Base-by-base conservation (phyloP, 2,888 invertebrate species). In the Tiphia femorata region DNA sequence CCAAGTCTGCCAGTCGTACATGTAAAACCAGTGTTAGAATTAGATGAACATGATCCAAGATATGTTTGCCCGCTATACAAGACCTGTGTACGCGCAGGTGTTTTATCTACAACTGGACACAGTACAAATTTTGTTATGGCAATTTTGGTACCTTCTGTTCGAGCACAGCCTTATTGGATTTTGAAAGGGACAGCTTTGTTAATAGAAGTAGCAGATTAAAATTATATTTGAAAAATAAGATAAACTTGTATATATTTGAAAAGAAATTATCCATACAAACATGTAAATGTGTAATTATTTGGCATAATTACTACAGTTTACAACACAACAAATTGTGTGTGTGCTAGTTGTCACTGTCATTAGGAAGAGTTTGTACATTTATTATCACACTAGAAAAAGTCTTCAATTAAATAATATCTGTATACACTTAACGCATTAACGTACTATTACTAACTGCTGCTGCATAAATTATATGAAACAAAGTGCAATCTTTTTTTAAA, bases 71-170 rank as follows among this genome's bases (percentile, higher is more conserved):
- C 96, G 0, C 84, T 96, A 10, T 96, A 96, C 84, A 96, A 96
- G 85, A 96, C 96, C 0, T 91, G 94, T 25, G 90, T 92, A 67
- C 87, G 96, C 56, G 94, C 95, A 17, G 96, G 96, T 35, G 89
- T 89, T 0, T 86, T 96, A 10, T 95, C 95, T 5, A 96, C 96
- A 0, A 96, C 96, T 0, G 96, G 96, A 0, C 96, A 96, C 84
- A 96, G 95, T 72, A 96, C 96, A 1, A 96, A 96, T 86, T 96
- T 96, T 79, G 93, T 96, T 25, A 87, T 96, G 37, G 87, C 93
- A 0, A 90, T 96, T 57, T 84, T 92, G 23, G 78, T 96, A 44
- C 90, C 92, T 0, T 88, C 92, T 0, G 77, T 84, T 14, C 85
- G 87, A 63, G 82, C 87, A 0, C 87, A 92, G 38, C 89, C 91